These are phyloP conservation scores for Spodoptera exigua DNA, from an alignment of 2,888 invertebrate species.

Conservation along the genomic window DNA sequence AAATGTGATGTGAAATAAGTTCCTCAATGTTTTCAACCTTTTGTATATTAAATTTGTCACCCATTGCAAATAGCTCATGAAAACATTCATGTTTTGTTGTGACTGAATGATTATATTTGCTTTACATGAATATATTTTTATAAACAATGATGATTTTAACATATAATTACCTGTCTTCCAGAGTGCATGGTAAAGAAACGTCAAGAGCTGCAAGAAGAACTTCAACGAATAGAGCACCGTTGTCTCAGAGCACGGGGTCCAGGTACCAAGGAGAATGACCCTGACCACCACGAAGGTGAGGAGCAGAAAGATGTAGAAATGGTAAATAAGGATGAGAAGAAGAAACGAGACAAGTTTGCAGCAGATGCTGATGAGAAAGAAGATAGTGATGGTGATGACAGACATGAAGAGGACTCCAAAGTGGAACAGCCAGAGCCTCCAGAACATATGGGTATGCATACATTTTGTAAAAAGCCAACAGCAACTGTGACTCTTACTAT, in stretches of 20 bases:
- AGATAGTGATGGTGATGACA: conserved; percentile 83
- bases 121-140: too few species aligned
- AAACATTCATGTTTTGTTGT: too few species aligned
- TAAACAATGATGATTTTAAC: too few species aligned
- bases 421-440: conserved; percentile 28
- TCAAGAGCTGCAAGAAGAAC: conserved; percentile 90
- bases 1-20: too few species aligned
- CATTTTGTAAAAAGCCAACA: neutral
- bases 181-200: conserved; percentile 91
- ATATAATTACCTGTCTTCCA: conserved; percentile 58
- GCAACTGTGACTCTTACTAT: too few species aligned
- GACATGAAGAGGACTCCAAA: conserved; percentile 64
- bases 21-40: too few species aligned
- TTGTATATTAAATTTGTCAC: too few species aligned
- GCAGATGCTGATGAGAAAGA: conserved; percentile 73
- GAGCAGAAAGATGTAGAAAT: conserved; percentile 31
- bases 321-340: conserved; percentile 42
- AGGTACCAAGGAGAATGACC: conserved; percentile 77
- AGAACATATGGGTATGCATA: conserved; percentile 50
- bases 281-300: conserved; percentile 49
- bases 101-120: too few species aligned
- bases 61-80: too few species aligned
- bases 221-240: conserved; percentile 90
- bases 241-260: conserved; percentile 75
- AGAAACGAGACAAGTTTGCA: conserved; percentile 56